phyloP scores from a whole-genome alignment of 2,797 vertebrate genomes.

The Poecilia wingei region DNA sequence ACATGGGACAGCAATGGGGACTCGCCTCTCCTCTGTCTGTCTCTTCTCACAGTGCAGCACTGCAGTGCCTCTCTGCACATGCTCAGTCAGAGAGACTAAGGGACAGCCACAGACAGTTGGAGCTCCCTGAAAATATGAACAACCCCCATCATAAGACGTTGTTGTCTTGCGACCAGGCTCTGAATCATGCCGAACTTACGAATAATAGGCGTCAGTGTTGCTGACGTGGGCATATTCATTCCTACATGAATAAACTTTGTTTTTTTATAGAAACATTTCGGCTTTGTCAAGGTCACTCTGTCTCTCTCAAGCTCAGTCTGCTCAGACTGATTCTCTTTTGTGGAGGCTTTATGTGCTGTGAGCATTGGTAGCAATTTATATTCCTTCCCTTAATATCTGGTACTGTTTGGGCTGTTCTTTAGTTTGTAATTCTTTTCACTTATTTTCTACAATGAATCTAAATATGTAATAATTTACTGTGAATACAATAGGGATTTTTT shows the following conservation, averaged over 20 bases:
- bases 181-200: conserved; percentile 9
- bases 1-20: conserved; percentile 29
- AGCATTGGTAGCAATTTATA: not conserved
- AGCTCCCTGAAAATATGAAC: conserved; percentile 62
- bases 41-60: conserved; percentile 62
- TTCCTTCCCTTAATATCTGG: not conserved
- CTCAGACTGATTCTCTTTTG: conserved; percentile 10
- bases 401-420: not conserved
- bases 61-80: conserved; percentile 79
- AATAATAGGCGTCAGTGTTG: conserved; percentile 4
- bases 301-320: conserved; percentile 23
- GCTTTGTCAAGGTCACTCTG: conserved; percentile 65
- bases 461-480: not conserved
- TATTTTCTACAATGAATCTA: not conserved
- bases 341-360: conserved; percentile 4
- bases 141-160: conserved; percentile 50
- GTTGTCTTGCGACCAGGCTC: conserved; percentile 8
- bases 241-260: conserved; percentile 21
- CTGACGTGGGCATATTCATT: not conserved
- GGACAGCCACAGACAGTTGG: conserved; percentile 69
- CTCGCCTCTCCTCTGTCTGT: conserved; percentile 49
- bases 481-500: not conserved
- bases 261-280: conserved; percentile 10
- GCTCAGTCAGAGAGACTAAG: conserved; percentile 65
- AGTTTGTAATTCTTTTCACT: not conserved